These are phyloP conservation scores for cattle (Bos taurus) DNA, from an alignment of 2,113 vertebrate species.

Conservation along the genomic window DNA sequence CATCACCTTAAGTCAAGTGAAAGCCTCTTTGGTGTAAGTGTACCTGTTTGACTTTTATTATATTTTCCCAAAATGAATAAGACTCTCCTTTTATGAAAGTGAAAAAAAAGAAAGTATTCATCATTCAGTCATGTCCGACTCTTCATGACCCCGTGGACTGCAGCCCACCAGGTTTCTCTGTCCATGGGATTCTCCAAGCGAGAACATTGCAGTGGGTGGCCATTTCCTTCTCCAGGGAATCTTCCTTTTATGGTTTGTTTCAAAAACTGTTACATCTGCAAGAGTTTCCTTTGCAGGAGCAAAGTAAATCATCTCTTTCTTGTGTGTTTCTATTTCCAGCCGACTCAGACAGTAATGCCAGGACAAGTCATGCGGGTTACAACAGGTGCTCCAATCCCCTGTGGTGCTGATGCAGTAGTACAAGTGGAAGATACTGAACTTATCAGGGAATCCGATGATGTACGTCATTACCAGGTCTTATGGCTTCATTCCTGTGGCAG, in stretches of 20 bases:
- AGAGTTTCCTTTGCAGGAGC: neutral
- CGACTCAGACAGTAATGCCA: conserved; percentile 99
- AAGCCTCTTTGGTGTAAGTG: neutral
- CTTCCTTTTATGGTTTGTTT: conserved; percentile 27
- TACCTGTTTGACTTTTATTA: neutral
- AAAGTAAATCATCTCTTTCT: conserved; percentile 34
- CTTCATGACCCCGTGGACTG: neutral
- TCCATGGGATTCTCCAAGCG: neutral
- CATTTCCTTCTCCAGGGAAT: neutral
- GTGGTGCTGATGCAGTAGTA: conserved; percentile 97
- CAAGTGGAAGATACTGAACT: conserved; percentile 99
- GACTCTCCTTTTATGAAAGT: neutral
- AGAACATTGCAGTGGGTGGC: neutral
- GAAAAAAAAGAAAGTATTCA: neutral
- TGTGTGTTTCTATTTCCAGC: conserved; percentile 79
- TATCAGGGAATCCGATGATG: conserved; percentile 98
- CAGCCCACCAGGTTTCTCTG: neutral
- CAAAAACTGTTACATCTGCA: conserved; percentile 19
- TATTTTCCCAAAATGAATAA: conserved; percentile 9
- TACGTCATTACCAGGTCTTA: conserved; percentile 80
- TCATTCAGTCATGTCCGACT: neutral
- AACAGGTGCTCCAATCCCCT: conserved; percentile 98
- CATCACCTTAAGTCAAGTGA: conserved; percentile 21
- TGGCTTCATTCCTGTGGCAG: neutral
- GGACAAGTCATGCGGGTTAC: conserved; percentile 99